A percentile compares a stretch with the other conserved stretches of the same genome.
Conservation (phyloP, 2,113 vertebrate genomes). For the Nannobrachium achirus region DNA sequence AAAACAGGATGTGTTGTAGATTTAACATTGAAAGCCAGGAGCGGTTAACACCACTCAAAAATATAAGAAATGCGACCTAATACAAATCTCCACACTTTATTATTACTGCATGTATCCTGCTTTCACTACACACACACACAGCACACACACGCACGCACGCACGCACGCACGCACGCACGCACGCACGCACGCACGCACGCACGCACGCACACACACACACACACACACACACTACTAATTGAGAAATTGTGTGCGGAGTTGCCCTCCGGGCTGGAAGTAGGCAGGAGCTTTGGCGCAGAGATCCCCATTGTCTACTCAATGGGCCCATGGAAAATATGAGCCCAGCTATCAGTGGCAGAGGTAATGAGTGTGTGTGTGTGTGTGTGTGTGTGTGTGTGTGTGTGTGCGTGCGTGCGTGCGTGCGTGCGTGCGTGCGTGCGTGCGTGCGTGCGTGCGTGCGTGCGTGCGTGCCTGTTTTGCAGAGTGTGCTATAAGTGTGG, state of each 20-base stretch:
- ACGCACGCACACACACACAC: background rate
- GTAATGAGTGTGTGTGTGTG: slow-evolving; percentile 25
- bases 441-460: slow-evolving; percentile 17
- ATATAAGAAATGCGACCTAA: no score
- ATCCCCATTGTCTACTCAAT: slow-evolving; percentile 52
- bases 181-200: slow-evolving; percentile 7
- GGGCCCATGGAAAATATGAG: slow-evolving; percentile 49
- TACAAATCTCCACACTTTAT: no score
- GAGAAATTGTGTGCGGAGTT: slow-evolving; percentile 22
- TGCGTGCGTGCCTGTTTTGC: slow-evolving; percentile 26
- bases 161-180: slow-evolving; percentile 1
- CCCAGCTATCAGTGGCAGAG: slow-evolving; percentile 51
- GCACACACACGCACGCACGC: slow-evolving; percentile 1
- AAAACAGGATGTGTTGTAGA: no score
- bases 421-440: background rate
- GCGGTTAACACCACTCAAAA: no score
- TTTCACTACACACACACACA: no score
- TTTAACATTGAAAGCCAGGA: no score
- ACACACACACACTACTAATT: slow-evolving; percentile 14
- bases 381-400: slow-evolving; percentile 4
- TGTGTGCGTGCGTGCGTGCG: background rate
- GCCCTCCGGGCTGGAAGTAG: slow-evolving; percentile 41
- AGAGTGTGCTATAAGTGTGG: slow-evolving; percentile 48
- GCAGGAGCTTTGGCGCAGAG: slow-evolving; percentile 46
- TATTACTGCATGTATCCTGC: no score